phyloP scores from a whole-genome alignment of 2,113 vertebrate genomes.

The Crotophaga sulcirostris region DNA sequence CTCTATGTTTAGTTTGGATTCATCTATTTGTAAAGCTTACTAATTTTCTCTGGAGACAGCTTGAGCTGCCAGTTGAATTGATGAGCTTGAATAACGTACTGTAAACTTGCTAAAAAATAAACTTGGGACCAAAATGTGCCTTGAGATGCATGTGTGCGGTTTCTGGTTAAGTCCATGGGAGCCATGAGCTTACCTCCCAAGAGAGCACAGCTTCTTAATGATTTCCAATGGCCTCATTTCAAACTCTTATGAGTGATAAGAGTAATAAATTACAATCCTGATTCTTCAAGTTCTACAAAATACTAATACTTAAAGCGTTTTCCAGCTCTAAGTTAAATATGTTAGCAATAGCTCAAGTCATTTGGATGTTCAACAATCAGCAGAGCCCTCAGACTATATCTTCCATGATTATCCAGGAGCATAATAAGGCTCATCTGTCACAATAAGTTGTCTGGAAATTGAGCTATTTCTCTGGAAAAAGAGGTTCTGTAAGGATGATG shows the following conservation, averaged over 20 bases:
- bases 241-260: neutral
- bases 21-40: slow-evolving; percentile 40
- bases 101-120: slow-evolving; percentile 50
- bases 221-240: slow-evolving; percentile 17
- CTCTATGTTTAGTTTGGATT: slow-evolving; percentile 12
- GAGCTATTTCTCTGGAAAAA: neutral
- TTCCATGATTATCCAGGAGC: neutral
- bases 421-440: neutral
- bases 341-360: neutral
- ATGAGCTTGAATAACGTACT: slow-evolving; percentile 33
- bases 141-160: slow-evolving; percentile 11
- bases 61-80: slow-evolving; percentile 59
- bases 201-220: slow-evolving; percentile 9
- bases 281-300: neutral
- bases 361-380: neutral
- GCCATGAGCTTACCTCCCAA: neutral
- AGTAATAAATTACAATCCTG: neutral
- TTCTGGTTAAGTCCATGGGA: slow-evolving; percentile 30
- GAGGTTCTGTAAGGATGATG: neutral
- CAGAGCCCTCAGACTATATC: neutral
- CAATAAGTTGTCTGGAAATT: neutral
- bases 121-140: slow-evolving; percentile 52
- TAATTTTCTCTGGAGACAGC: slow-evolving; percentile 48
- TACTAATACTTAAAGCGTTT: neutral
- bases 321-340: neutral